Evolutionary conservation across 2,888 invertebrate species (phyloP), one percentile per base, ranked within the genome.

Genomic region (Myopa tessellatipennis): DNA sequence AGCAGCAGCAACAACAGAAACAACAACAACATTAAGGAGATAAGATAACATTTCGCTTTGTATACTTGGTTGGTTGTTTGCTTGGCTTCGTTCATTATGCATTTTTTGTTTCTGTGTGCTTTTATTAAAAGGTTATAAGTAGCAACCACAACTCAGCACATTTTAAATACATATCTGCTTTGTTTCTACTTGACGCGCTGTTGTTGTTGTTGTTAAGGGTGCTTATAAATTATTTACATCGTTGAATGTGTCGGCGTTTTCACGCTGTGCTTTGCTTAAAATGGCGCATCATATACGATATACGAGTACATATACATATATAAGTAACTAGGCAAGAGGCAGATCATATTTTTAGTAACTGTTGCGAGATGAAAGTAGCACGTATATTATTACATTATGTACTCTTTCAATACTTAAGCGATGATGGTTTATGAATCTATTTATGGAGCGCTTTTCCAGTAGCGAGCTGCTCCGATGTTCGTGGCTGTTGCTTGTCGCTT

Each of bases 21-120:
- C 55, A 52, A 50, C 50, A 50, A 45, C 45, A 61, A 61, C 60
- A 36, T 34, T 40, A 34, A 34, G 10, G 69, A 65, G 65, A 75
- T 75, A 75, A 75, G 75, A 75, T 69, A 75, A 60, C 45, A 60
- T 45, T 69, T 58, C 63, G 60, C 45, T 61, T 52, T 18, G 5
- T 55, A n/a, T 67, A 7, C 34, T 38, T 38, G 36, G 65, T 65
- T 65, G 12, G 34, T 4, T n/a, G 52, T 26, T n/a, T 61, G 26
- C 16, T 63, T 45, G 52, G 52, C 18, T 52, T 58, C 69, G 60
- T 38, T 75, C 34, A 40, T 16, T 40, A 38, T n/a, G 60, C 8
- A 34, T 65, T 65, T 65, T 38, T 67, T 18, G 36, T 67, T 68
- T 36, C 10, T 72, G 38, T 18, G 12, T 40, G 60, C 38, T 73